A percentile compares a stretch with the other conserved stretches of the same genome.
These are phyloP conservation scores for Diarsia brunnea DNA, from an alignment of 2,888 invertebrate species.

Conservation along the genomic window DNA sequence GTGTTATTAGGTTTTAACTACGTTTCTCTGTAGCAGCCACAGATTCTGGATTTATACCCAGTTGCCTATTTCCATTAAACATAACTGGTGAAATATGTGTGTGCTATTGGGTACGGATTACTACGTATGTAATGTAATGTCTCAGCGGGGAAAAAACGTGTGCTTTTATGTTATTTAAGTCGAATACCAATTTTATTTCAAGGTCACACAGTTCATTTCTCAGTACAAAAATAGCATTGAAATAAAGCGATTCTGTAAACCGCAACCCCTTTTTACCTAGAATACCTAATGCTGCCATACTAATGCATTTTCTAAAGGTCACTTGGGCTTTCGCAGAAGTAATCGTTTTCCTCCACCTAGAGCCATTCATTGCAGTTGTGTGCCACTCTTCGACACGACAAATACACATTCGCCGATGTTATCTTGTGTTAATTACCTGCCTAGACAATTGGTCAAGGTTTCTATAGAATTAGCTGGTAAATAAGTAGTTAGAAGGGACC, in stretches of 20 bases:
- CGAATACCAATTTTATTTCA: background rate
- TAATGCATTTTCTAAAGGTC: conserved; percentile 57
- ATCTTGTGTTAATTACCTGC: conserved; percentile 43
- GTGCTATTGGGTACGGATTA: background rate
- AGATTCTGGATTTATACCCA: background rate
- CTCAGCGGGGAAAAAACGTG: background rate
- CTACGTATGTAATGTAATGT: background rate
- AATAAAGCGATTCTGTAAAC: background rate
- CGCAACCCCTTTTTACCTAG: conserved; percentile 15
- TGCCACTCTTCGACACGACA: conserved; percentile 59
- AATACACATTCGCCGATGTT: conserved; percentile 59
- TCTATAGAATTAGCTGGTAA: conserved; percentile 28
- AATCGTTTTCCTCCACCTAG: conserved; percentile 37
- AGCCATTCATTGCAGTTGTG: conserved; percentile 43
- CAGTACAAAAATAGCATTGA: background rate
- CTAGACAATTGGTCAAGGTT: conserved; percentile 40
- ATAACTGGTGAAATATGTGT: background rate
- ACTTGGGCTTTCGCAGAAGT: conserved; percentile 40
- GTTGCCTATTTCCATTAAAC: background rate
- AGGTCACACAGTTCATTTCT: background rate
- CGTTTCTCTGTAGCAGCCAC: background rate
- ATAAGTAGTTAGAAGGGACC: background rate
- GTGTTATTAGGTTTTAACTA: background rate
- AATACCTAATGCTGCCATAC: conserved; percentile 22
- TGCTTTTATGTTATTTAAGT: background rate